Evolutionary conservation across 2,113 vertebrate genomes (phyloP).

Genomic region (Jaculus jaculus): DNA sequence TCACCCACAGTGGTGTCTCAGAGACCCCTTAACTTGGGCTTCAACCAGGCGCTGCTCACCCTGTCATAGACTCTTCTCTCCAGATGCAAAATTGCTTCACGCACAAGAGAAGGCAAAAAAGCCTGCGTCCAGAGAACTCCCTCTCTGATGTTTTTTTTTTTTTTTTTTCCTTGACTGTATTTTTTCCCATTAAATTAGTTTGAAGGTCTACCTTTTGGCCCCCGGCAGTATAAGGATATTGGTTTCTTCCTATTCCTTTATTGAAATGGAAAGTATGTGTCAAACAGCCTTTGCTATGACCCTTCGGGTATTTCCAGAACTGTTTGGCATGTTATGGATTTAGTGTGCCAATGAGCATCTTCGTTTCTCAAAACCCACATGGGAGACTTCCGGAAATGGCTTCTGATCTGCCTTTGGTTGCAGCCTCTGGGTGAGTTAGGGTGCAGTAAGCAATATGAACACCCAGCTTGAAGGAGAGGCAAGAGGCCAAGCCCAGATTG

Average conservation of each 20-base stretch:
- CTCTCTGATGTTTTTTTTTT: not conserved
- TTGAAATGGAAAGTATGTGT: not conserved
- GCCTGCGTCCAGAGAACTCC: not conserved
- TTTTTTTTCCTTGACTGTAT: not conserved
- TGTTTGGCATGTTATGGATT: not conserved
- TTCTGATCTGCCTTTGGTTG: not conserved
- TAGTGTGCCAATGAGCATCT: not conserved
- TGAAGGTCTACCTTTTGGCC: constrained; percentile 31
- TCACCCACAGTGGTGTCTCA: constrained; percentile 77
- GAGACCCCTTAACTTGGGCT: constrained; percentile 84
- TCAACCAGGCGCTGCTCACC: constrained; percentile 73
- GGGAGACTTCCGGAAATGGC: not conserved
- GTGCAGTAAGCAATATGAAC: not conserved
- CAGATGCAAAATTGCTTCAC: constrained; percentile 78
- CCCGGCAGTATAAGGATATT: constrained; percentile 58
- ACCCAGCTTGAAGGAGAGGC: accelerated
- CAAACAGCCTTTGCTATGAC: not conserved
- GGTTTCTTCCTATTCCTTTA: constrained; percentile 31
- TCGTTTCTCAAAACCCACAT: not conserved
- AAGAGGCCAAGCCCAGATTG: not conserved
- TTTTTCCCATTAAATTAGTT: constrained; percentile 30
- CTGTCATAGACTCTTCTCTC: not conserved
- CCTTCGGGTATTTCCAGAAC: not conserved
- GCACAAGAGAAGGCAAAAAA: constrained; percentile 78
- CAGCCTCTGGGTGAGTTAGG: not conserved